Evolutionary conservation across 2,888 invertebrate genomes (phyloP).

Genomic region (Caenorhabditis afra): DNA sequence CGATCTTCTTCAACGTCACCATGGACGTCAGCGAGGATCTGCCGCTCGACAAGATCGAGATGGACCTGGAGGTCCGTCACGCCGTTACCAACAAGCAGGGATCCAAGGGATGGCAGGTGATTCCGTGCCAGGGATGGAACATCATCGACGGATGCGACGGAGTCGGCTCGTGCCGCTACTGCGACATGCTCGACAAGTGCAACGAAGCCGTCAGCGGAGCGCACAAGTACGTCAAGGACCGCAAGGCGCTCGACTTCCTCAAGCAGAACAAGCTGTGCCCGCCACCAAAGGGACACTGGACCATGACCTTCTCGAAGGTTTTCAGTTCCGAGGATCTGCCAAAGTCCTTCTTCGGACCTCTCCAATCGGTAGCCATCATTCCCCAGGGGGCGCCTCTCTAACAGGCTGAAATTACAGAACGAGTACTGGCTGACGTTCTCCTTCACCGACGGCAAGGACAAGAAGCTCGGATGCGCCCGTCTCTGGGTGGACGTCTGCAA

Average conservation of each 20-base stretch:
- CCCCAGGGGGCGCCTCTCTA: not conserved
- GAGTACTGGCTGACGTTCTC: constrained; percentile 81
- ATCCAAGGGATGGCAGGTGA: constrained; percentile 80
- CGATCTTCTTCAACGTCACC: constrained; percentile 81
- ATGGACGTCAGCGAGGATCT: constrained; percentile 79
- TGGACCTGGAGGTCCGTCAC: constrained; percentile 80
- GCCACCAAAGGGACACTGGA: constrained; percentile 79
- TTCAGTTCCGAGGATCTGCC: constrained; percentile 80
- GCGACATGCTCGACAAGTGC: constrained; percentile 80
- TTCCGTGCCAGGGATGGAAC: constrained; percentile 81
- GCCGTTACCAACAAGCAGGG: constrained; percentile 79
- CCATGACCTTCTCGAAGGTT: constrained; percentile 80
- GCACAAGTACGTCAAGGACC: constrained; percentile 79
- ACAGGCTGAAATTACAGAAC: constrained; percentile 70
- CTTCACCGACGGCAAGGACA: constrained; percentile 80
- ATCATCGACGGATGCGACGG: constrained; percentile 80
- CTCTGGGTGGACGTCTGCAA: constrained; percentile 80
- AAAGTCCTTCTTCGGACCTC: constrained; percentile 80
- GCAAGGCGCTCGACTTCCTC: constrained; percentile 76
- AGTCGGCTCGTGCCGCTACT: constrained; percentile 80
- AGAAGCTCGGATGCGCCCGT: constrained; percentile 79
- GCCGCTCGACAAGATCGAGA: constrained; percentile 79
- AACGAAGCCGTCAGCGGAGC: constrained; percentile 79
- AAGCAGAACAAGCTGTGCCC: constrained; percentile 74
- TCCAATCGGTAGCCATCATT: constrained; percentile 76